Percentiles rank a stretch among this genome's conserved stretches.
These are phyloP conservation scores for Castor canadensis DNA, from an alignment of 2,113 vertebrate species.

Conservation along the genomic window DNA sequence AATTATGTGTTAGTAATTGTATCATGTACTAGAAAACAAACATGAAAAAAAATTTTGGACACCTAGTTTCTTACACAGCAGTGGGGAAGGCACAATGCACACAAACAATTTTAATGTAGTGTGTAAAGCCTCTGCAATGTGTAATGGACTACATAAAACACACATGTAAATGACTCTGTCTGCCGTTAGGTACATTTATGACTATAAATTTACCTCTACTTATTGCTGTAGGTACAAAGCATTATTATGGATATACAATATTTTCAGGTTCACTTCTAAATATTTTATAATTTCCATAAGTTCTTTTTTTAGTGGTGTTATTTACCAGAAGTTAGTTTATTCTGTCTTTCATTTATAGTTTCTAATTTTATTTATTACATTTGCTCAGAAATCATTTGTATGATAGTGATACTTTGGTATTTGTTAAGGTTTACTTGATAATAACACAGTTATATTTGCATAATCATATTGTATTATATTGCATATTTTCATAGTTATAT, in stretches of 20 bases:
- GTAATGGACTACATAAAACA: too few relatives aligned
- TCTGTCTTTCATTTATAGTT: neutral
- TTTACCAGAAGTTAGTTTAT: neutral
- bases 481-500: too few relatives aligned
- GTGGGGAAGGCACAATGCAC: neutral
- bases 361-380: constrained; percentile 7
- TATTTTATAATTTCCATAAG: neutral
- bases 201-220: neutral
- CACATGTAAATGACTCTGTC: neutral
- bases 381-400: neutral
- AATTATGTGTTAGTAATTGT: neutral
- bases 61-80: neutral
- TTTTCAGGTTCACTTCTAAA: neutral
- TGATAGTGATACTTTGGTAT: neutral
- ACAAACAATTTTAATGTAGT: neutral
- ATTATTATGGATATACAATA: neutral
- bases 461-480: too few relatives aligned
- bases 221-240: neutral
- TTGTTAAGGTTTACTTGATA: constrained; percentile 13
- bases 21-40: neutral
- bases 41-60: neutral
- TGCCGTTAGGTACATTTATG: neutral
- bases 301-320: neutral
- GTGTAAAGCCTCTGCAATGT: neutral
- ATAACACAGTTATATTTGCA: neutral